phyloP scores from a whole-genome alignment of 2,888 invertebrate species.

The Agonum fuliginosum region DNA sequence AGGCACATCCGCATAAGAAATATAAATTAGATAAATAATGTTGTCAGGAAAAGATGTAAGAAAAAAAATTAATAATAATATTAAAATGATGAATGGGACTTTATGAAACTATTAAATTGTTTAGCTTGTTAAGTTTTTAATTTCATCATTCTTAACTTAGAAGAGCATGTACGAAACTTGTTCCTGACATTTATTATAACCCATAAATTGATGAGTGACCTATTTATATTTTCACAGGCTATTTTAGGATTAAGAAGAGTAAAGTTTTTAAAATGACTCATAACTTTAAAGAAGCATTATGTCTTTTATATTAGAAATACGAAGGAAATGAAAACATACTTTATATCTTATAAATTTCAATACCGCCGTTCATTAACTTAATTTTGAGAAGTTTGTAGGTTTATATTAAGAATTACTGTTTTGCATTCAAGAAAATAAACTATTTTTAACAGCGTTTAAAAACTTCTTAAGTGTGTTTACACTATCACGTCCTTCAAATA shows the following conservation, averaged over 20 bases:
- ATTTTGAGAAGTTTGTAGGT: background rate
- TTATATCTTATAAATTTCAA: conserved; percentile 1
- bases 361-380: background rate
- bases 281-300: conserved; percentile 5
- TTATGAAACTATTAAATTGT: conserved; percentile 37
- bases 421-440: background rate
- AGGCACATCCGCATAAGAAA: background rate
- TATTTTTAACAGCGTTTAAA: too few species aligned
- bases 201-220: conserved; percentile 42
- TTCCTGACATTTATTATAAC: conserved; percentile 48
- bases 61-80: conserved; percentile 33
- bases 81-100: conserved; percentile 38
- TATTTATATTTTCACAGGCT: conserved; percentile 43
- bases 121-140: conserved; percentile 48
- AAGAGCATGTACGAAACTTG: conserved; percentile 39
- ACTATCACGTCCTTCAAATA: background rate
- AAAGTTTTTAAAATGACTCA: conserved; percentile 27
- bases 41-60: background rate
- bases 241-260: conserved; percentile 25
- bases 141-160: conserved; percentile 40
- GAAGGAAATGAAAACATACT: too few species aligned
- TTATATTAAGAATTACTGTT: background rate
- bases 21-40: conserved; percentile 37
- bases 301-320: too few species aligned
- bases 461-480: too few species aligned